Percentiles rank a stretch among this genome's conserved stretches.
Conservation (phyloP, 2,888 invertebrate species). For the Drosophila sordidula region DNA sequence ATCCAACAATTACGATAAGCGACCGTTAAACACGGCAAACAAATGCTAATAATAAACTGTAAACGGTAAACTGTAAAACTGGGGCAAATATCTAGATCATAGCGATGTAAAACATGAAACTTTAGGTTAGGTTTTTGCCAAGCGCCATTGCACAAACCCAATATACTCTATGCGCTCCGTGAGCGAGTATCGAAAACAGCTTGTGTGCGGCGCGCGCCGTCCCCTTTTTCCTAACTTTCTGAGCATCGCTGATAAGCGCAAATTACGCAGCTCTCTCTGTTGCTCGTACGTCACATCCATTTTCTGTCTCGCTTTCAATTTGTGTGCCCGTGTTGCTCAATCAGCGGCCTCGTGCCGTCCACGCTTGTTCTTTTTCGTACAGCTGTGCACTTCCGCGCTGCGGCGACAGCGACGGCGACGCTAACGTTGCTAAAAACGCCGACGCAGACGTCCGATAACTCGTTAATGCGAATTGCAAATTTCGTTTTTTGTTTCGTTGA, state of each 20-base stretch:
- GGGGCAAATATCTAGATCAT: too few relatives aligned
- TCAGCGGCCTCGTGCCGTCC: constrained; percentile 12
- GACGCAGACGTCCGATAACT: constrained; percentile 19
- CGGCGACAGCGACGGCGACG: not conserved
- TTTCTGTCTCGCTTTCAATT: not conserved
- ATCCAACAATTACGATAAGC: too few relatives aligned
- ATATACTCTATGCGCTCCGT: too few relatives aligned
- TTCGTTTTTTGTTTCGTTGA: not conserved
- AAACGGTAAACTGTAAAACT: too few relatives aligned
- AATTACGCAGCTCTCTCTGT: constrained; percentile 8
- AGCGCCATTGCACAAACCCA: too few relatives aligned
- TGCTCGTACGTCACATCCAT: not conserved
- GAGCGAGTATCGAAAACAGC: too few relatives aligned
- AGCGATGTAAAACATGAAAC: too few relatives aligned
- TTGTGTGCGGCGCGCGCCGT: not conserved
- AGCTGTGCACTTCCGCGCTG: not conserved
- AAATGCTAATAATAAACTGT: too few relatives aligned
- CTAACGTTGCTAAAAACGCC: constrained; percentile 15
- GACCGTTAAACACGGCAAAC: too few relatives aligned
- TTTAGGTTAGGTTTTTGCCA: too few relatives aligned
- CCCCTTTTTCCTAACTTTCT: not conserved
- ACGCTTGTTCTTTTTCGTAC: not conserved
- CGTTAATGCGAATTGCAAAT: constrained; percentile 12
- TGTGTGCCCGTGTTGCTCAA: constrained; percentile 10
- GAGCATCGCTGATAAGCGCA: not conserved